These are phyloP conservation scores for Henricia sp. DNA, from an alignment of 53 echinoderm and acorn worm species.

Conservation along the genomic window DNA sequence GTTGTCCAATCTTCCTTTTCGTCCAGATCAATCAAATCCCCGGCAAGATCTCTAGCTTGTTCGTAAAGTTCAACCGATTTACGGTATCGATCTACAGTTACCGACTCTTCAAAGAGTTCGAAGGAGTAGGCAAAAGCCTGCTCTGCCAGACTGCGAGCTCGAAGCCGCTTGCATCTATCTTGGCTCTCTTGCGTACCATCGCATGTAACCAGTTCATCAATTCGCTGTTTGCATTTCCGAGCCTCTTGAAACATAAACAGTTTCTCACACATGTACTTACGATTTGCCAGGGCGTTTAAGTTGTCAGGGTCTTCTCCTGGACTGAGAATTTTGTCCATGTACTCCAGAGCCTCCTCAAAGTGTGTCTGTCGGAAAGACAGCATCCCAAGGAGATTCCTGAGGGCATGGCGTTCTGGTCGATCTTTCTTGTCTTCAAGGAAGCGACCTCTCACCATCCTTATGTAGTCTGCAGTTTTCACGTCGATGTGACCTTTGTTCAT, in stretches of 20 bases:
- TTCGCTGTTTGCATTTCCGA: neutral
- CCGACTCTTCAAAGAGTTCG: slow-evolving; percentile 5
- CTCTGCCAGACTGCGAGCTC: slow-evolving; percentile 46
- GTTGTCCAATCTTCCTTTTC: slow-evolving; percentile 32
- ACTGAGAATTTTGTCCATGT: slow-evolving; percentile 6
- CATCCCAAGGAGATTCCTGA: slow-evolving; percentile 40
- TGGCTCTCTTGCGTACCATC: neutral
- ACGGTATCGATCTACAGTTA: slow-evolving; percentile 19
- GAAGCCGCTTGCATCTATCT: neutral
- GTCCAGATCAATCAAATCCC: neutral
- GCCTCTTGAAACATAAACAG: slow-evolving; percentile 25
- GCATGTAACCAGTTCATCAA: neutral
- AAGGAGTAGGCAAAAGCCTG: slow-evolving; percentile 29
- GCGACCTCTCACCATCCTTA: neutral
- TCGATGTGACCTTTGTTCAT: slow-evolving; percentile 31
- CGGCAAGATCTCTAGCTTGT: slow-evolving; percentile 27
- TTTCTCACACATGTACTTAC: slow-evolving; percentile 21
- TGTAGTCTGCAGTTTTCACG: neutral
- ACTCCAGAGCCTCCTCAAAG: slow-evolving; percentile 19
- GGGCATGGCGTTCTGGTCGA: slow-evolving; percentile 40
- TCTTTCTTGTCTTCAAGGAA: slow-evolving; percentile 25
- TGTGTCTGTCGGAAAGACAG: neutral
- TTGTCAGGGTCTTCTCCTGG: slow-evolving; percentile 37
- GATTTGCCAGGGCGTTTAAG: slow-evolving; percentile 52
- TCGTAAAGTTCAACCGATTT: slow-evolving; percentile 25